Evolutionary conservation across 2,113 vertebrate genomes (phyloP).

Genomic region (Onychostruthus taczanowskii): DNA sequence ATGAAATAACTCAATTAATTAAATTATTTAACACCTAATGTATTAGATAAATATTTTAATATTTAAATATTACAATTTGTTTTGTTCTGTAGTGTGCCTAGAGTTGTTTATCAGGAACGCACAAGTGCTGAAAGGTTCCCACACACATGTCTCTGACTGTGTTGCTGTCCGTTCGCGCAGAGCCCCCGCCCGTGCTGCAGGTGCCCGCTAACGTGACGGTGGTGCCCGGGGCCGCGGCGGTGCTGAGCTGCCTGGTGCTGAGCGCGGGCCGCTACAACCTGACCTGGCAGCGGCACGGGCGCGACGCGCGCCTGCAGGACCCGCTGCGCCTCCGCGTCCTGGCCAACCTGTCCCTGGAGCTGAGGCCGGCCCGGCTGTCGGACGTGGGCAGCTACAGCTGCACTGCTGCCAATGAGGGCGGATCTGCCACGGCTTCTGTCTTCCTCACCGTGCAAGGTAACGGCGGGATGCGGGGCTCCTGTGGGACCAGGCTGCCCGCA

Average conservation of each 20-base stretch:
- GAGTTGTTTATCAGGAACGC: not conserved
- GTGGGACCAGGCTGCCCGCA: accelerated
- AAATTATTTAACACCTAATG: not conserved
- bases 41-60: not conserved
- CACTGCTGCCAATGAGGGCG: conserved; percentile 83
- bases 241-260: conserved; percentile 82
- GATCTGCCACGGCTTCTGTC: conserved; percentile 69
- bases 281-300: conserved; percentile 83
- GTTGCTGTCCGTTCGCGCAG: conserved; percentile 48
- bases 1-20: not conserved
- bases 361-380: conserved; percentile 66
- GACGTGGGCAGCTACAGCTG: conserved; percentile 87
- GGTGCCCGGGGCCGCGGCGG: conserved; percentile 74
- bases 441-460: conserved; percentile 91
- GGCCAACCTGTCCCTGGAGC: conserved; percentile 83
- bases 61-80: accelerated
- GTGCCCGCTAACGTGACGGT: conserved; percentile 78
- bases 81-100: accelerated
- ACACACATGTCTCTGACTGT: not conserved
- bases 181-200: conserved; percentile 87
- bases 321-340: conserved; percentile 64
- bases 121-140: not conserved
- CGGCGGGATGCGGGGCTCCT: accelerated
- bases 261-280: conserved; percentile 89
- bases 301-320: conserved; percentile 71